These are phyloP conservation scores for Pterocles burchelli DNA, from an alignment of 2,113 vertebrate species.

Conservation along the genomic window DNA sequence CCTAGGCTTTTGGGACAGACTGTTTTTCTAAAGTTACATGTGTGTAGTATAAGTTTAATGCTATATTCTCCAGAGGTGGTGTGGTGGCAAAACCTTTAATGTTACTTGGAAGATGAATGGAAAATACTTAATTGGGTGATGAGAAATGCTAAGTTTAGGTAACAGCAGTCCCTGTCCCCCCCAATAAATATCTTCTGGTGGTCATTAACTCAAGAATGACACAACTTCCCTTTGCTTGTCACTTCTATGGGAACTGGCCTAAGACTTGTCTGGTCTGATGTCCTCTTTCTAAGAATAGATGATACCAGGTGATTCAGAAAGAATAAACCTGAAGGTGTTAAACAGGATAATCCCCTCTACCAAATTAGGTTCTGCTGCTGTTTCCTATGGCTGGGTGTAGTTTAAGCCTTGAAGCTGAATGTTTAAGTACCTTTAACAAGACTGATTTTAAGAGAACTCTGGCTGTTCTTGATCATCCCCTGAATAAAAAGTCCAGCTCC, in stretches of 20 bases:
- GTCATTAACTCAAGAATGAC: neutral
- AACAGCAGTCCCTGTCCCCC: neutral
- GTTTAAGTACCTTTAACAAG: neutral
- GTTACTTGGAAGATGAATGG: neutral
- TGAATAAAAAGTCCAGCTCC: neutral
- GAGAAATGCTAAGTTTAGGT: neutral
- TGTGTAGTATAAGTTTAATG: neutral
- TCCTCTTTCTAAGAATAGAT: neutral
- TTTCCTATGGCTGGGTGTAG: neutral
- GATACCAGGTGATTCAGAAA: neutral
- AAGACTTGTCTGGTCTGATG: neutral
- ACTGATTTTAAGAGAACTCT: neutral
- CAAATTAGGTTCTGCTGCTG: neutral
- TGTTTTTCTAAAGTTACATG: accelerated
- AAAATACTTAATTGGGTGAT: neutral
- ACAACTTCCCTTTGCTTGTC: neutral
- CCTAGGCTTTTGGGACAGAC: neutral
- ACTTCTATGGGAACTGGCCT: neutral
- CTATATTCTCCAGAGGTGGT: accelerated
- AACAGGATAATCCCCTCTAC: neutral
- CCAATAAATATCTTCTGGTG: neutral
- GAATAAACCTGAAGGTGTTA: neutral
- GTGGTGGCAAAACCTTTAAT: neutral
- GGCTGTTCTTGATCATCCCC: neutral
- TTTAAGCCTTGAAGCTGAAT: neutral